Base-by-base conservation (phyloP, 2,113 vertebrate genomes). In the Callorhinus ursinus region DNA sequence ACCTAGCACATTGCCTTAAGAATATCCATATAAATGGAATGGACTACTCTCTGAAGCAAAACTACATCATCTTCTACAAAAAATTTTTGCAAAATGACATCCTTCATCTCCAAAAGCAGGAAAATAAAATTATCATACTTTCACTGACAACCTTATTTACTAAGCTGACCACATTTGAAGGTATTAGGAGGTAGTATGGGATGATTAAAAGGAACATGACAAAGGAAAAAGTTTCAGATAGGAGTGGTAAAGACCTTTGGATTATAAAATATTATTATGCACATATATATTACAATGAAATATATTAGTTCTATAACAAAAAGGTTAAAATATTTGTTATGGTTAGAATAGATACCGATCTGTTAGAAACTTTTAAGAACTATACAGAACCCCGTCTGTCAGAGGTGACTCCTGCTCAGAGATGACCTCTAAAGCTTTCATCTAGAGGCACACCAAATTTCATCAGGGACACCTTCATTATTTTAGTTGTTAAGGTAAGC, bases 71-170 rank as follows among this genome's bases (percentile, higher is more conserved):
- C 42, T 81, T 81, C 22, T 67, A 93, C 53, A 81, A 82, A 81
- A 53, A 76, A 53, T 10, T 9, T 76, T 33, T 90, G 53, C n/a
- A 71, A 71, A 71, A 76, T 76, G 42, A 63, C 19, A 79, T n/a
- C 11, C 42, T 18, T 97, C 39, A 79, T 1, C 31, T 77, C n/a
- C 21, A 80, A 90, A 88, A 65, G 5, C 42, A 84, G 71, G 49
- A 93, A 93, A 95, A 93, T 67, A 90, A 80, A 90, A 85, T 31
- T 3, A 67, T 71, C 57, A 71, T 42, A 85, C 19, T n/a, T 81
- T 31, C 22, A 82, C 6, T 55, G 26, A 81, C 79, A 67, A 63
- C 39, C n/a, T 91, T 33, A 93, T 53, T 84, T 88, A 71, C 65
- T 74, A 90, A 84, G 4, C 3, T 67, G 77, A 84, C 22, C 67